Percentiles rank a stretch among this genome's conserved stretches.
These are phyloP conservation scores for Caranx melampygus DNA, from an alignment of 2,113 vertebrate genomes.

Conservation along the genomic window DNA sequence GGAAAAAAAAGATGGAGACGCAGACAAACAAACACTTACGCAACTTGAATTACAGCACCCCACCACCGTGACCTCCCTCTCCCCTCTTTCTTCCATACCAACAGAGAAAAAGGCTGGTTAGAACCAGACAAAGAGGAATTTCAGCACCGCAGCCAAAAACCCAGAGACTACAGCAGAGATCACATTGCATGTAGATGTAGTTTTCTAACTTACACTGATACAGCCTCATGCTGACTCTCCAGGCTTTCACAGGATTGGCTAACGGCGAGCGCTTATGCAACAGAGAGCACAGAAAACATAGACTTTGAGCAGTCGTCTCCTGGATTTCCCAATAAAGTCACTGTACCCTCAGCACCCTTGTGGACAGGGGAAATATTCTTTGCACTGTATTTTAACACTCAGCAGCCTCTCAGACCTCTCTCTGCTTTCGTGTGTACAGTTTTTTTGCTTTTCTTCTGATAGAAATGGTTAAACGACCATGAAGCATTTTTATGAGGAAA, in stretches of 20 bases:
- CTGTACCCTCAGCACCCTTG: not conserved
- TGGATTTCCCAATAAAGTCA: constrained; percentile 13
- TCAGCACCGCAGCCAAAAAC: constrained; percentile 37
- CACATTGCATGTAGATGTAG: constrained; percentile 51
- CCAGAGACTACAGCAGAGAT: constrained; percentile 46
- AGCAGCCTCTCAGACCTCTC: too few relatives aligned
- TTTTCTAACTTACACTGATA: constrained; percentile 45
- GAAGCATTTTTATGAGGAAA: too few relatives aligned
- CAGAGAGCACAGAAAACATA: constrained; percentile 33
- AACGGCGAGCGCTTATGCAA: constrained; percentile 49
- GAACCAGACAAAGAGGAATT: constrained; percentile 57
- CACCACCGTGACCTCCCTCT: constrained; percentile 21
- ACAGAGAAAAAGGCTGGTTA: constrained; percentile 19
- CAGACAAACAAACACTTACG: constrained; percentile 45
- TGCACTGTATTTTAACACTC: too few relatives aligned
- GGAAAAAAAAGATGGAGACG: constrained; percentile 18
- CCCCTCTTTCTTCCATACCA: not conserved
- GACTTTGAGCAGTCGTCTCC: constrained; percentile 3
- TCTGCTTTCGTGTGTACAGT: too few relatives aligned
- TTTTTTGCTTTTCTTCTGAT: too few relatives aligned
- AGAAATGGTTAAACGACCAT: too few relatives aligned
- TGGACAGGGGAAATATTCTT: too few relatives aligned
- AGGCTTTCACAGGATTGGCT: constrained; percentile 31
- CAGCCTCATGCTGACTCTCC: constrained; percentile 35
- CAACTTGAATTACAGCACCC: constrained; percentile 28